These are phyloP conservation scores for Temnothorax rugatulus DNA, from an alignment of 2,888 invertebrate species.

Conservation along the genomic window DNA sequence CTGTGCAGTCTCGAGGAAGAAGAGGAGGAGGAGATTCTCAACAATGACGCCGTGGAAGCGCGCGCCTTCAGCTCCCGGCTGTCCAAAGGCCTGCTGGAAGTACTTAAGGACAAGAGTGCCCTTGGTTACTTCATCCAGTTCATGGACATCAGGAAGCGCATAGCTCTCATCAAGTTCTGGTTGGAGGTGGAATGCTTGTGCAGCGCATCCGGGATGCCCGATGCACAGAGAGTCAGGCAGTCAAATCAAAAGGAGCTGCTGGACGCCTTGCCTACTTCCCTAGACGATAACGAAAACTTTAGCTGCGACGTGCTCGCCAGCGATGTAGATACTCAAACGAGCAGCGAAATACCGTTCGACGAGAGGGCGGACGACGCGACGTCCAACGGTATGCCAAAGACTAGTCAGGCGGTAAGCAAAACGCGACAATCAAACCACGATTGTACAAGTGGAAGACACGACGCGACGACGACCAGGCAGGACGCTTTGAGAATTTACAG, in stretches of 20 bases:
- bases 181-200: conserved; percentile 91
- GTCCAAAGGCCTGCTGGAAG: conserved; percentile 92
- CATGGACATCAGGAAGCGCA: conserved; percentile 92
- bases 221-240: conserved; percentile 20
- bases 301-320: conserved; percentile 47
- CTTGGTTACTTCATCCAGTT: conserved; percentile 95
- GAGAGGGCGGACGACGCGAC: conserved; percentile 67
- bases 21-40: conserved; percentile 79
- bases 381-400: conserved; percentile 82
- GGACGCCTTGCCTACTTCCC: conserved; percentile 45
- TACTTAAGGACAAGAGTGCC: conserved; percentile 92
- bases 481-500: conserved; percentile 92
- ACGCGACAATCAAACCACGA: conserved; percentile 72
- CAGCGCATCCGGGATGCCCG: conserved; percentile 67
- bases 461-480: conserved; percentile 82
- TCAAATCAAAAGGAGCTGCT: conserved; percentile 51
- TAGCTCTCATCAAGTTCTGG: conserved; percentile 91
- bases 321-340: conserved; percentile 50
- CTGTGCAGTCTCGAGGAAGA: conserved; percentile 82
- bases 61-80: conserved; percentile 89
- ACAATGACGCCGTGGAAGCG: conserved; percentile 77
- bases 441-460: conserved; percentile 64
- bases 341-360: conserved; percentile 38
- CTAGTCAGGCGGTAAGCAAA: conserved; percentile 73
- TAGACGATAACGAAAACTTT: conserved; percentile 72